Evolutionary conservation across 1,140 invertebrate genomes (phyloP), one percentile per base, ranked within the genome.

Genomic region (Diprion similis): DNA sequence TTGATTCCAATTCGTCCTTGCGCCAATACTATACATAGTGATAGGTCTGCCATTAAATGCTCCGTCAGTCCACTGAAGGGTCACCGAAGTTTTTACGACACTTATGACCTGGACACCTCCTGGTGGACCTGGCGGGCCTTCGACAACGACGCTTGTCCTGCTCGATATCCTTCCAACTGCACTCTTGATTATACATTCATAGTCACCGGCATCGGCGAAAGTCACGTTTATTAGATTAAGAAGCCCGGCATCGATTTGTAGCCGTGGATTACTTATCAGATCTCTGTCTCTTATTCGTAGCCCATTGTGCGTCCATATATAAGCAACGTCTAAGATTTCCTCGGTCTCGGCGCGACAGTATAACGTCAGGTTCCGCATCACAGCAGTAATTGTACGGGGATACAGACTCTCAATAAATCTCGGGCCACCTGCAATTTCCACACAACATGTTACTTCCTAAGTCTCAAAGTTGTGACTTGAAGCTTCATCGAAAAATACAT

Each of bases 231-330:
- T 90, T 72, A 98, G 95, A 59, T 92, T 91, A 6, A 98, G 86
- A 78, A 91, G 91, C 64, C 95, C 96, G 51, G 91, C 91, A 79
- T 94, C 91, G 11, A 94, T 90, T 75, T 78, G 80, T 79, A 90
- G 75, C 15, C 81, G 82, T 2, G 81, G 83, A 75, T 88, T 88
- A 7, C 73, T 79, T 7, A 89, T 84, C 66, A 91, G 82, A 75
- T 91, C 90, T 59, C 92, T 90, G 75, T 94, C 92, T 69, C 93
- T 90, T 66, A 98, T 92, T 67, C 91, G 85, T 73, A 97, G 90
- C 0, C 94, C 95, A 86, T 98, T 98, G 79, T 96, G 95, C 66
- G 92, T 94, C 96, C 96, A 98, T 71, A 96, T 90, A 80, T 96
- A 98, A 11, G 96, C 95, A 67, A 96, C 91, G 79, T 98, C 97